phyloP scores from a whole-genome alignment of 2,888 invertebrate genomes.

The Drosophila merina region DNA sequence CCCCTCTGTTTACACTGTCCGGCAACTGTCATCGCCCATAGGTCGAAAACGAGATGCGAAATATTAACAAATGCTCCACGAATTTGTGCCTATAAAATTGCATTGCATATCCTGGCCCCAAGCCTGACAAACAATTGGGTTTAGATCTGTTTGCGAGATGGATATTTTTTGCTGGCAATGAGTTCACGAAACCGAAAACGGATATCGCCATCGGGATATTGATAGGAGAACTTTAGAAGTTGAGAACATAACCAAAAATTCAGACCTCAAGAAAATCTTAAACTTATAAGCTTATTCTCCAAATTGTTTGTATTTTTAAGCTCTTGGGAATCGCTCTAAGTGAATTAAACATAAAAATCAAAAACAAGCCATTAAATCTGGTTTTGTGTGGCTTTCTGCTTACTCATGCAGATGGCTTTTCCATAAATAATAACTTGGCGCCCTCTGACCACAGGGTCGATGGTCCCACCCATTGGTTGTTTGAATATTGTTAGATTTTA shows the following conservation, averaged over 20 bases:
- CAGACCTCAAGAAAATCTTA: no score
- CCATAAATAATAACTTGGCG: slow-evolving; percentile 61
- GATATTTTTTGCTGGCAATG: not conserved
- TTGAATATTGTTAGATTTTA: slow-evolving; percentile 46
- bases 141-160: slow-evolving; percentile 16
- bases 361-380: slow-evolving; percentile 21
- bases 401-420: slow-evolving; percentile 47
- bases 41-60: slow-evolving; percentile 62
- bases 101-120: slow-evolving; percentile 16
- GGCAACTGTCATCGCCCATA: slow-evolving; percentile 45
- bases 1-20: slow-evolving; percentile 63
- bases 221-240: not conserved
- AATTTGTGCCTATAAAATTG: slow-evolving; percentile 19
- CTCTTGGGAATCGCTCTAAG: not conserved
- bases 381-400: slow-evolving; percentile 24
- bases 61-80: slow-evolving; percentile 60
- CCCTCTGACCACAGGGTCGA: slow-evolving; percentile 4
- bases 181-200: not conserved
- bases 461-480: slow-evolving; percentile 1
- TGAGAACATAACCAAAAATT: no score
- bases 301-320: not conserved
- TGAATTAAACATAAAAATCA: slow-evolving; percentile 1
- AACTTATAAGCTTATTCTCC: no score
- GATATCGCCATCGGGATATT: not conserved
- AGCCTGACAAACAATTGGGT: slow-evolving; percentile 4